phyloP scores from a whole-genome alignment of 1,140 invertebrate species.

The Drosophila bocki region DNA sequence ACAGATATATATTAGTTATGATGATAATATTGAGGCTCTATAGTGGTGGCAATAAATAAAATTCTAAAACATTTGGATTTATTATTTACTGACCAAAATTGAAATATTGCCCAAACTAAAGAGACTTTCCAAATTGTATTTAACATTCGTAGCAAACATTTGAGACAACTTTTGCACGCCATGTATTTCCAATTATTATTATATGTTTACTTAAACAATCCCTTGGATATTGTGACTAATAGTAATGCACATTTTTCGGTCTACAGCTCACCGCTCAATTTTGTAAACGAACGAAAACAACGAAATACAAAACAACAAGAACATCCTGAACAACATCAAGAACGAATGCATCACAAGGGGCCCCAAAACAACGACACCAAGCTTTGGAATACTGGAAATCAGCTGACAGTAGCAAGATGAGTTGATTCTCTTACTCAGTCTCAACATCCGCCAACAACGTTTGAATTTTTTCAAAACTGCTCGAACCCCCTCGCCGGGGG shows the following conservation, averaged over 20 bases:
- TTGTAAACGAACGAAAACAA: conserved; percentile 83
- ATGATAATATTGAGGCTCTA: neutral
- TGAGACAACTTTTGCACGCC: conserved; percentile 48
- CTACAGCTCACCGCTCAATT: conserved; percentile 77
- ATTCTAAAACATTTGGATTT: no score
- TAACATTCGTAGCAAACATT: conserved; percentile 49
- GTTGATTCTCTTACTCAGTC: conserved; percentile 36
- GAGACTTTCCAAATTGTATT: conserved; percentile 51
- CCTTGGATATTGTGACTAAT: neutral
- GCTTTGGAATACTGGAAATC: conserved; percentile 41
- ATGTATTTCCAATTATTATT: conserved; percentile 23
- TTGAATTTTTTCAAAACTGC: conserved; percentile 81
- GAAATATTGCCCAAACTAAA: neutral
- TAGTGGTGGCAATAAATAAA: neutral
- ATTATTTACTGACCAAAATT: no score
- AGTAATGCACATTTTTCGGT: neutral
- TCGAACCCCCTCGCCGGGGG: conserved; percentile 24
- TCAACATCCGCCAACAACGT: conserved; percentile 69
- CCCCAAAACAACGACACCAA: conserved; percentile 61
- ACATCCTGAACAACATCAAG: conserved; percentile 53
- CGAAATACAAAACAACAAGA: conserved; percentile 58
- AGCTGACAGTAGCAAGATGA: conserved; percentile 58
- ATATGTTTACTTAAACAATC: conserved; percentile 25
- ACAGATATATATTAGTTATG: neutral
- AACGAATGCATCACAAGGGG: conserved; percentile 78